A percentile compares a stretch with the other conserved stretches of the same genome.
Conservation (phyloP, 2,888 invertebrate species). For the Hypomecis atomaria region DNA sequence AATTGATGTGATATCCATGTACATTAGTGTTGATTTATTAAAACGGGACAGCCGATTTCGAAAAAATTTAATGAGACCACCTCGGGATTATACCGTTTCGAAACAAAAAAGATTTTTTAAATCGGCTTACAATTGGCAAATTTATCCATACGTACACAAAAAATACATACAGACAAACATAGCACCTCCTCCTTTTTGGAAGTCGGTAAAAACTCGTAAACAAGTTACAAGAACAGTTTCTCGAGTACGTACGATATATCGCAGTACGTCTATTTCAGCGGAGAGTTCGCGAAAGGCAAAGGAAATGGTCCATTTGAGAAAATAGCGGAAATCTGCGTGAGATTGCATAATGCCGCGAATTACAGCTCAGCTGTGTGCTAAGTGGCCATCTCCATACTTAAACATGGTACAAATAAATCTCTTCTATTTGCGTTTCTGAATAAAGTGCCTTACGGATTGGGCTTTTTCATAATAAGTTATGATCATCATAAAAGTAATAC, state of each 20-base stretch:
- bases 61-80: no score
- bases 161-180: no score
- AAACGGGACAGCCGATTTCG: no score
- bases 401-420: constrained; percentile 13
- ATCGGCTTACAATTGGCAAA: no score
- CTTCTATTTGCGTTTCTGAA: background rate
- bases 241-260: background rate
- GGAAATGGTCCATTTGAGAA: constrained; percentile 52
- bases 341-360: constrained; percentile 46
- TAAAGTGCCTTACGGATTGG: background rate
- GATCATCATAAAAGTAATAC: no score
- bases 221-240: background rate
- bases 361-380: constrained; percentile 26
- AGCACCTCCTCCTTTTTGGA: background rate
- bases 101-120: no score
- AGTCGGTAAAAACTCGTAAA: background rate
- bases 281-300: constrained; percentile 35
- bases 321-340: constrained; percentile 46
- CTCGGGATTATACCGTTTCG: no score
- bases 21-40: no score
- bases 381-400: constrained; percentile 23
- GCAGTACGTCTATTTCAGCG: constrained; percentile 41
- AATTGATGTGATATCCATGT: no score
- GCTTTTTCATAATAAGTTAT: no score
- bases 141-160: no score